Evolutionary conservation across 2,113 vertebrate genomes (phyloP), one percentile per base, ranked within the genome.

Genomic region (Dasyurus viverrinus): DNA sequence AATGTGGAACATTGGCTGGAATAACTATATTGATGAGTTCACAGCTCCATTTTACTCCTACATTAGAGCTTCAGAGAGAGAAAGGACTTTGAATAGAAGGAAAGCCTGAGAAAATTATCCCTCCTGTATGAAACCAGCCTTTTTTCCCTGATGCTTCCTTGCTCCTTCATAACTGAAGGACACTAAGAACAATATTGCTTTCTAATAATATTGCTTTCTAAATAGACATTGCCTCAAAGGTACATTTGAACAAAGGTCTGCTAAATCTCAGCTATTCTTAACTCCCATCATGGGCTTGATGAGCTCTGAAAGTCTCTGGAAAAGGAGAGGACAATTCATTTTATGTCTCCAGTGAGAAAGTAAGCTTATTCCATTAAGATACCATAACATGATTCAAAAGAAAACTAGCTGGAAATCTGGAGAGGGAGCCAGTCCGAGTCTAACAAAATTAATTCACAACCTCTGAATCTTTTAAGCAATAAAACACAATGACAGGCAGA

Each of bases 391-490:
- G 52, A 19, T 54, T 91, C 60, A 23, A 91, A 93, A 96, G 94
- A 91, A 95, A 98, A 95, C 26, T 93, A 36, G 89, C 57, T 95
- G 93, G 89, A 93, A 97, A 97, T 97, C 90, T 95, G 76, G 89
- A 96, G 50, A 30, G 93, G 89, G 36, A 46, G 23, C 22, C 94
- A 84, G 19, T 60, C 92, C 92, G n/a, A 93, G 94, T 84, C 93
- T 97, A 97, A 97, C 95, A 46, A 93, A 91, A 42, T 92, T 95
- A 96, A 97, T 98, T 97, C 96, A 96, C 96, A 94, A 96, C 2
- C 93, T 57, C 48, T 90, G 53, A 91, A 89, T 89, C 90, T 96
- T 90, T 76, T 55, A 84, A 95, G 42, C 89, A 92, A 30, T n/a
- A 76, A 91, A 94, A 47, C 25, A 95, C 96, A 95, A 97, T 92